These are phyloP conservation scores for Mythimna pallens DNA, from an alignment of 2,888 invertebrate genomes.

Conservation along the genomic window DNA sequence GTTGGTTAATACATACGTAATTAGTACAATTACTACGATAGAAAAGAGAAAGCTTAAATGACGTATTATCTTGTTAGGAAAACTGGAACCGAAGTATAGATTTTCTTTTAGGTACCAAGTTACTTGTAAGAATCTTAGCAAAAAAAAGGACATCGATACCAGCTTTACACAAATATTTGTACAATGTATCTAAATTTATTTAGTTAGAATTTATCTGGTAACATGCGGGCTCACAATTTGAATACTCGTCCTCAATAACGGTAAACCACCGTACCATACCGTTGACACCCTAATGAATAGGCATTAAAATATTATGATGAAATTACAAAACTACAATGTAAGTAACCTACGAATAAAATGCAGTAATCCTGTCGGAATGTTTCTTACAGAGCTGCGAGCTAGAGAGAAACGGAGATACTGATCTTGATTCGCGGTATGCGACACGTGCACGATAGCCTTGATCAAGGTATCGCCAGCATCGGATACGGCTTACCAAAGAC, in stretches of 20 bases:
- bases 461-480: conserved; percentile 67
- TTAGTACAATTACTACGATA: too few species aligned
- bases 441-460: conserved; percentile 73
- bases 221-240: conserved; percentile 14
- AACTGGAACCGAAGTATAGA: conserved; percentile 4
- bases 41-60: conserved; percentile 39
- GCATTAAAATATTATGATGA: conserved; percentile 37
- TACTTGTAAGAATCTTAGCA: neutral
- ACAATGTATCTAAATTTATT: neutral
- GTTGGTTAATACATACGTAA: conserved; percentile 1
- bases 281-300: conserved; percentile 37
- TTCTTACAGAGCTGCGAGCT: conserved; percentile 60
- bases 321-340: conserved; percentile 35
- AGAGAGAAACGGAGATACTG: conserved; percentile 71
- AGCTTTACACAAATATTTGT: too few species aligned
- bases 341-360: conserved; percentile 44
- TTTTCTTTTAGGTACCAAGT: neutral
- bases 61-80: conserved; percentile 31
- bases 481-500: conserved; percentile 53
- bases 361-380: conserved; percentile 57
- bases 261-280: conserved; percentile 15
- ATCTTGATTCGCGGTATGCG: conserved; percentile 74
- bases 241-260: conserved; percentile 24
- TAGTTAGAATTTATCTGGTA: conserved; percentile 4
- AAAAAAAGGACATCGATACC: too few species aligned